These are phyloP conservation scores for Porites evermanni DNA, from an alignment of 92 coral and sea anemone species.

Conservation along the genomic window DNA sequence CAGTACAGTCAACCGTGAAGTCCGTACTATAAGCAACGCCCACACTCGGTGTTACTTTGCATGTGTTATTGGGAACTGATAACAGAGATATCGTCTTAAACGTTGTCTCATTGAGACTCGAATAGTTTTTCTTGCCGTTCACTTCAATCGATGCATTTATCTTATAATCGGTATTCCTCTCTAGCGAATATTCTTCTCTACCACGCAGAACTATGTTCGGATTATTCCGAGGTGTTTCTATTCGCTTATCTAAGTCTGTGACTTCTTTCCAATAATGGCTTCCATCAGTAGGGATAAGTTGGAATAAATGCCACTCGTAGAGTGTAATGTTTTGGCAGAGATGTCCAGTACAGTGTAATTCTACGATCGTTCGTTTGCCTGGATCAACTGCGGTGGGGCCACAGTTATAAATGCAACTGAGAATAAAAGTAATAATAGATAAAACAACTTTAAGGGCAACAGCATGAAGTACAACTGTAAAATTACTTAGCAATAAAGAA, in stretches of 20 bases:
- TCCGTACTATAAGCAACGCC: conserved; percentile 64
- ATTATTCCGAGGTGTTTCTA: conserved; percentile 60
- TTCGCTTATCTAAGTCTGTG: conserved; percentile 29
- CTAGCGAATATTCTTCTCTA: not conserved
- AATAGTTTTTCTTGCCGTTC: not conserved
- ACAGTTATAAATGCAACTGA: conserved; percentile 65
- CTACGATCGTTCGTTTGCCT: conserved; percentile 37
- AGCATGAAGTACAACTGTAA: not conserved
- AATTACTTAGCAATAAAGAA: no score
- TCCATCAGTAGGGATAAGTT: not conserved
- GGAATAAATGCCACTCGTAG: conserved; percentile 60
- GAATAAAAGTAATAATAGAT: not conserved
- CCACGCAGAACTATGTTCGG: conserved; percentile 61
- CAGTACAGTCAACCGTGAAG: conserved; percentile 54
- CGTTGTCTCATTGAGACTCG: not conserved
- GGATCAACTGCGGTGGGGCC: conserved; percentile 60
- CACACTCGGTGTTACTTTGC: conserved; percentile 45
- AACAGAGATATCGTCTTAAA: conserved; percentile 2
- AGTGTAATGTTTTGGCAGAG: conserved; percentile 59
- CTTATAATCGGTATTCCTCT: conserved; percentile 14
- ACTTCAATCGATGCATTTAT: not conserved
- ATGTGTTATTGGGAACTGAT: conserved; percentile 7
- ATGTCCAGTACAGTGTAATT: conserved; percentile 62
- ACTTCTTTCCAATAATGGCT: conserved; percentile 41
- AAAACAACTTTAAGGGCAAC: not conserved